Percentiles rank a stretch among this genome's conserved stretches.
Evolutionary conservation across 2,113 vertebrate genomes (phyloP).

Genomic region (Misgurnus mizolepis): DNA sequence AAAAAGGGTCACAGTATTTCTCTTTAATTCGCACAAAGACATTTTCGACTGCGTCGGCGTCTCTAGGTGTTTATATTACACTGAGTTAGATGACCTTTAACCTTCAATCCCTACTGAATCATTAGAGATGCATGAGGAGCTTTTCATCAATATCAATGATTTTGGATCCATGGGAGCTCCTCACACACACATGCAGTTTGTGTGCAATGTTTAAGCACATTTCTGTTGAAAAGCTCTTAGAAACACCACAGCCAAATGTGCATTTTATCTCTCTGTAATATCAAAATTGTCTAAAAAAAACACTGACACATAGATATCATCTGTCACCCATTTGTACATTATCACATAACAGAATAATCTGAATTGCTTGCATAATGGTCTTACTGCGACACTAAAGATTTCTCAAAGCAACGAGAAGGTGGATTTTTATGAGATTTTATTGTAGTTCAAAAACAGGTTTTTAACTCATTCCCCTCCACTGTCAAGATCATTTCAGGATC

Average conservation of each 20-base stretch:
- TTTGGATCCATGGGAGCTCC: constrained; percentile 6
- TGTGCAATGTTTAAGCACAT: not conserved
- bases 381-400: not conserved
- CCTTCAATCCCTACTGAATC: constrained; percentile 60
- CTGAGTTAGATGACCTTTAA: constrained; percentile 60
- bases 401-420: not conserved
- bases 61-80: not conserved
- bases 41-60: not conserved
- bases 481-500: too few species aligned
- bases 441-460: too few species aligned
- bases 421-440: too few species aligned
- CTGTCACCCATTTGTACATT: constrained; percentile 11
- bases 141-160: constrained; percentile 63
- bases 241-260: constrained; percentile 7
- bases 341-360: too few species aligned
- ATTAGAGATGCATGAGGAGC: constrained; percentile 49
- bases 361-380: not conserved
- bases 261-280: constrained; percentile 1
- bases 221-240: constrained; percentile 1
- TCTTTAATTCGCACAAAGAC: not conserved
- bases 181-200: not conserved
- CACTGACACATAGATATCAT: not conserved
- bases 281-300: constrained; percentile 22
- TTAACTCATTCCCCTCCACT: too few species aligned
- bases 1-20: constrained; percentile 14